Conservation (phyloP, 2,888 invertebrate genomes). For the Iphiclides podalirius region DNA sequence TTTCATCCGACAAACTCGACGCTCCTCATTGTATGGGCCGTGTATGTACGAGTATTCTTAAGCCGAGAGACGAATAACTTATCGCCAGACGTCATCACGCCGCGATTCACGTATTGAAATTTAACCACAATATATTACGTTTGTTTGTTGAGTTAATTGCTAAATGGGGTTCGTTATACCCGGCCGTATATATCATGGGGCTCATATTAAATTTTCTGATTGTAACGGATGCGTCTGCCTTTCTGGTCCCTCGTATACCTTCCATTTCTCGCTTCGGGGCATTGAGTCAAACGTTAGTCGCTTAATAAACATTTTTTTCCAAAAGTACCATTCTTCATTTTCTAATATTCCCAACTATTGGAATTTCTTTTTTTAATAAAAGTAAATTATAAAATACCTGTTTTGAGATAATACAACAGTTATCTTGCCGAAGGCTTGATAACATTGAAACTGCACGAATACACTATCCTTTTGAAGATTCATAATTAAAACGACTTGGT, state of each 20-base stretch:
- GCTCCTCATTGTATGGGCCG: conserved; percentile 41
- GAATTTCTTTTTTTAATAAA: no score
- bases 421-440: no score
- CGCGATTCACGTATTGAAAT: conserved; percentile 73
- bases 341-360: conserved; percentile 2
- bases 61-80: conserved; percentile 47
- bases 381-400: no score
- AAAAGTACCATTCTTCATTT: conserved; percentile 44
- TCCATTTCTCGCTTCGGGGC: conserved; percentile 36
- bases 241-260: conserved; percentile 41
- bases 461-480: no score
- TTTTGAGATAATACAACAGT: no score
- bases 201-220: conserved; percentile 63
- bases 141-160: conserved; percentile 81
- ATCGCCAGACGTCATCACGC: conserved; percentile 47
- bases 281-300: conserved; percentile 20
- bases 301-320: conserved; percentile 40
- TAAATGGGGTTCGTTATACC: conserved; percentile 75
- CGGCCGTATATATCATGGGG: conserved; percentile 60
- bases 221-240: conserved; percentile 70
- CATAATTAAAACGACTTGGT: no score
- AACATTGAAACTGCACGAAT: no score
- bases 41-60: no score
- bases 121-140: conserved; percentile 78
- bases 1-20: conserved; percentile 45